These are phyloP conservation scores for Teleiodes luculella DNA, from an alignment of 2,888 invertebrate genomes.

Conservation along the genomic window DNA sequence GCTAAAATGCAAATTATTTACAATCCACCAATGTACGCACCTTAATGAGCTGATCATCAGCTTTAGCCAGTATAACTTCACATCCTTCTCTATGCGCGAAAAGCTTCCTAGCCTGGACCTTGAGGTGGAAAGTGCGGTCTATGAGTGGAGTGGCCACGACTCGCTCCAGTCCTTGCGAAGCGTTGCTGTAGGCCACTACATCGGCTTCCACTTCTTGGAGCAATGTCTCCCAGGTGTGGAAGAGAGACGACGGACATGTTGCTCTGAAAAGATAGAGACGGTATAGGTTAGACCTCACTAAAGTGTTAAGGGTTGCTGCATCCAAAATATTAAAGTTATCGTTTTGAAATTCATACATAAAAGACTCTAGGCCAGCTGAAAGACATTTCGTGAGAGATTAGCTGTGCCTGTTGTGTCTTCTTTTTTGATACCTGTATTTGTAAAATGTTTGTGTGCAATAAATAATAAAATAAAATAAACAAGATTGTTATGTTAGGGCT, in stretches of 20 bases:
- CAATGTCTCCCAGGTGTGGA: slow-evolving; percentile 93
- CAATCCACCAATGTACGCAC: slow-evolving; percentile 40
- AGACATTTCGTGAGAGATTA: too few relatives aligned
- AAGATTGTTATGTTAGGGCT: too few relatives aligned
- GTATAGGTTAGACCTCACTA: too few relatives aligned
- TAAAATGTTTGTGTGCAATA: too few relatives aligned
- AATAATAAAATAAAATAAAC: too few relatives aligned
- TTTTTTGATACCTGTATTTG: too few relatives aligned
- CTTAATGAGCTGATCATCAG: slow-evolving; percentile 79
- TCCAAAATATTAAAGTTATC: too few relatives aligned
- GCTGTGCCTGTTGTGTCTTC: too few relatives aligned
- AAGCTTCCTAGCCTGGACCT: slow-evolving; percentile 93
- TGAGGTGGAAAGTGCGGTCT: slow-evolving; percentile 92
- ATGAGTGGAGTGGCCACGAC: slow-evolving; percentile 89
- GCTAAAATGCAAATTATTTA: too few relatives aligned
- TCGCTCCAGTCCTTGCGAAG: slow-evolving; percentile 87
- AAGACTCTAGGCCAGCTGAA: too few relatives aligned
- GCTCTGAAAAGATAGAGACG: slow-evolving; percentile 75
- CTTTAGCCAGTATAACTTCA: slow-evolving; percentile 91
- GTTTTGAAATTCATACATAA: too few relatives aligned
- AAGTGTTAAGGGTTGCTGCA: too few relatives aligned
- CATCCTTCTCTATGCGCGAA: slow-evolving; percentile 94
- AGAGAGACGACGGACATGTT: slow-evolving; percentile 86
- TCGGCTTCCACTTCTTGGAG: slow-evolving; percentile 95
- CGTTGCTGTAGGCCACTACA: slow-evolving; percentile 90